Evolutionary conservation across 2,797 vertebrate species (phyloP), one percentile per base, ranked within the genome.

Genomic region (Pseudocheirus occidentalis): DNA sequence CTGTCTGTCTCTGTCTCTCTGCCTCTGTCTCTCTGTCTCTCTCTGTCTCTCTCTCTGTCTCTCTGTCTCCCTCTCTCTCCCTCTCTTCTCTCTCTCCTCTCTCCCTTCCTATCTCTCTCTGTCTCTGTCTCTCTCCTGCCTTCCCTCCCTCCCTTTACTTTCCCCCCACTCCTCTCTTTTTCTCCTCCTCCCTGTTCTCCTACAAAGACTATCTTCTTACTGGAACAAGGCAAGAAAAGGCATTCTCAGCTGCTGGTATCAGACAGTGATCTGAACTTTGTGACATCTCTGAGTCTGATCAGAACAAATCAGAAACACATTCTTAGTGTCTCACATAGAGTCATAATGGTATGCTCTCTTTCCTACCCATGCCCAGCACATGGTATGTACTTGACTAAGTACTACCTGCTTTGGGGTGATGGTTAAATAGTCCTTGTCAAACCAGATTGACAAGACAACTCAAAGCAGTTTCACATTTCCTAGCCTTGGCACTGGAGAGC

Each of bases 381-480:
- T 90, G 52, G 57, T 21, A 54, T 73, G 90, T 52, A n/a, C n/a
- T 87, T 62, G 50, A 55, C 93, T 95, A 93, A 95, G 91, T 91
- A 40, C 87, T 81, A 50, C 13, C 6, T 12, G 50, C 81, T 55
- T 94, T 92, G 29, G 93, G 21, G 1, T 27, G 94, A 59, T 93
- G 53, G 53, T 54, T 54, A 54, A 54, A 54, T 54, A 46, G 28
- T 92, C 55, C 9, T 93, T 62, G 31, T 55, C 92, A 94, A 92
- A 55, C 87, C 93, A 24, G 31, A 55, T 90, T 93, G 57, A 50
- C 89, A 11, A 40, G 56, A 90, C 91, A 96, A 92, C 91, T 92
- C 89, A 95, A 91, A 93, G 54, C 57, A 89, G 29, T 89, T 94
- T 91, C 10, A 91, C 58, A 54, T n/a, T 95, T 91, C 81, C 73